Evolutionary conservation across 2,888 invertebrate species (phyloP).

Genomic region (Tortrix viridana): DNA sequence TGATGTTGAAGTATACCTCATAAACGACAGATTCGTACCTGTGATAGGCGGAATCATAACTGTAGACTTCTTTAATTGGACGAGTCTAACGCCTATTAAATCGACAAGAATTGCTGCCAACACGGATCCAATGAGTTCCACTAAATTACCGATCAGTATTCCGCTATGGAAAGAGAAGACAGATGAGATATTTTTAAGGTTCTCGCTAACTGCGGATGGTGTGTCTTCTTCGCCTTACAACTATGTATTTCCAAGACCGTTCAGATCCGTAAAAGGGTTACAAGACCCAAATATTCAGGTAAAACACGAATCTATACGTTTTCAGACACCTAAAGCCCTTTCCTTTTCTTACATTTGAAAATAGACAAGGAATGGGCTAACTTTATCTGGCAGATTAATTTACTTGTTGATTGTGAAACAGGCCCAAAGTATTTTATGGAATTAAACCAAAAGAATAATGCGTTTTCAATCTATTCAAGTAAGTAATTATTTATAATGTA

Average conservation of each 20-base stretch:
- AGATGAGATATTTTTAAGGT: slow-evolving; percentile 68
- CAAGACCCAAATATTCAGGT: slow-evolving; percentile 84
- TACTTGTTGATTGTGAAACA: too few species aligned
- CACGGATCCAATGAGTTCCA: slow-evolving; percentile 56
- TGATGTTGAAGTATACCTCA: slow-evolving; percentile 84
- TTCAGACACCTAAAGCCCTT: too few species aligned
- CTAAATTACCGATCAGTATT: slow-evolving; percentile 57
- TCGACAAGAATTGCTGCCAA: slow-evolving; percentile 54
- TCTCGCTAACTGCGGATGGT: slow-evolving; percentile 78
- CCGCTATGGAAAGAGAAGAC: slow-evolving; percentile 55
- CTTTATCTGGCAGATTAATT: too few species aligned
- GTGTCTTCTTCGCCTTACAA: slow-evolving; percentile 84
- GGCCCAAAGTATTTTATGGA: background rate
- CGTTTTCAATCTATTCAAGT: too few species aligned
- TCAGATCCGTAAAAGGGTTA: slow-evolving; percentile 82
- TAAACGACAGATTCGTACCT: slow-evolving; percentile 85
- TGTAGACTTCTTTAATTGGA: slow-evolving; percentile 86
- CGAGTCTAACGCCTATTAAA: slow-evolving; percentile 67
- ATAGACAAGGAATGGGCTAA: too few species aligned
- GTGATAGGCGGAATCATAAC: slow-evolving; percentile 74
- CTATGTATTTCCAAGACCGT: slow-evolving; percentile 86
- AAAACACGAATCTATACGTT: slow-evolving; percentile 40
- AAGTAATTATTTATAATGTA: too few species aligned
- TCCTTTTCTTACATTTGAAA: too few species aligned
- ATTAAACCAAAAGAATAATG: too few species aligned